Evolutionary conservation across 1,140 invertebrate species (phyloP), one percentile per base, ranked within the genome.

Genomic region (Drosophila lacteicornis): DNA sequence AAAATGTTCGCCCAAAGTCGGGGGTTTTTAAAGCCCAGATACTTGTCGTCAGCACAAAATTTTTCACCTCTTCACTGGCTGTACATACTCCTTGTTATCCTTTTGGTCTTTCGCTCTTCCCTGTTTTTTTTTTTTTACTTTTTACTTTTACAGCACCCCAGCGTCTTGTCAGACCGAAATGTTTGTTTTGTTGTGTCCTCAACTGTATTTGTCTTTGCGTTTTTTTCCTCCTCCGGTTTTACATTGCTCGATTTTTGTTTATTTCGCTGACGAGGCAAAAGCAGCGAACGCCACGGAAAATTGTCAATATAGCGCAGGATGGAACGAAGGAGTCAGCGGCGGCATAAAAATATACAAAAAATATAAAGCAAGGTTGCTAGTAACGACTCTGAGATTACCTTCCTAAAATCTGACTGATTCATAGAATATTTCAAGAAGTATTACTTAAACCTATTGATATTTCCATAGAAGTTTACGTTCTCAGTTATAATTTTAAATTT

Each of bases 201-300:
- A 65, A 79, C 85, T 90, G 84, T 91, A 85, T 90, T 91, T 91
- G 85, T 85, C 75, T 88, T 88, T 88, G 69, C 57, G 42, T 53
- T 59, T 67, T 62, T 43, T 43, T 69, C 53, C 55, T 62, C 46
- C 43, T 45, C 30, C 19, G 13, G 40, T 25, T 74, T 74, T 74
- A 73, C 70, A 74, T 74, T 85, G 81, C 85, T 85, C 75, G 85
- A 80, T 82, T 90, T 86, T 90, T 91, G 87, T 91, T 91, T 91
- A 87, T 91, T 92, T 91, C 86, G 91, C 91, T 92, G 91, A 92
- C 88, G 77, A 83, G 66, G 86, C 84, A 84, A 79, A 88, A 87
- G 77, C 67, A 58, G 69, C 60, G 69, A 77, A 79, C 70, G 67
- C 78, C 87, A 75, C 75, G 80, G 80, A 82, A 91, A 74, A 90